Conservation (phyloP, 2,113 vertebrate genomes). For the Paramormyrops kingsleyae region DNA sequence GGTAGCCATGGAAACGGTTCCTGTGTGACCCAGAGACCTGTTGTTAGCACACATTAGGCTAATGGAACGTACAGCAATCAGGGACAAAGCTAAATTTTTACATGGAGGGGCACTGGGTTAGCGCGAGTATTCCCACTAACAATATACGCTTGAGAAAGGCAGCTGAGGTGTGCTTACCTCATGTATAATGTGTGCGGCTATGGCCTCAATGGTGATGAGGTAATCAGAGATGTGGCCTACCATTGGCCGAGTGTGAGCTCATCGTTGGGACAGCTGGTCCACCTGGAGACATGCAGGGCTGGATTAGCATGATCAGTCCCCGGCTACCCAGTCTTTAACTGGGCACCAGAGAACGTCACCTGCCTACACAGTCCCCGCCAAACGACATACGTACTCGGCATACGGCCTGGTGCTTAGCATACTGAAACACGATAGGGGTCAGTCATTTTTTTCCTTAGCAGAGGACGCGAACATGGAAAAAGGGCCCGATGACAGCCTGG, state of each 20-base stretch:
- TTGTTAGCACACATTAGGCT: conserved; percentile 3
- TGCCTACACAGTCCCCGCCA: not conserved
- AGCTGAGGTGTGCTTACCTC: not conserved
- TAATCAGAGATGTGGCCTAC: conserved; percentile 4
- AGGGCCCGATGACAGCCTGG: not conserved
- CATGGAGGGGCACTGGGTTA: not conserved
- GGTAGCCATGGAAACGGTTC: conserved; percentile 21
- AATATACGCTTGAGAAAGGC: not conserved
- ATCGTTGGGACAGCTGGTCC: not conserved
- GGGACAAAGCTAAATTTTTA: not conserved
- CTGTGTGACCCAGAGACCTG: not conserved
- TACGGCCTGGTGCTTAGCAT: not conserved
- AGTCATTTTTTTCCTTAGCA: not conserved
- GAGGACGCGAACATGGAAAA: not conserved
- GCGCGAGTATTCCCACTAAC: not conserved
- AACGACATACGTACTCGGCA: not conserved
- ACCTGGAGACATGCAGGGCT: not conserved
- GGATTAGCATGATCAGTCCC: not conserved
- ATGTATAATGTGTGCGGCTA: not conserved
- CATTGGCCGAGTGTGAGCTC: not conserved
- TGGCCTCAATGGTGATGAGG: not conserved
- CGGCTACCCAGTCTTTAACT: not conserved
- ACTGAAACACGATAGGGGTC: not conserved
- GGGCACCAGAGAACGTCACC: not conserved
- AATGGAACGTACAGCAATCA: conserved; percentile 5